Conservation (phyloP, 53 echinoderm and acorn worm genomes). For the Henricia sp. region DNA sequence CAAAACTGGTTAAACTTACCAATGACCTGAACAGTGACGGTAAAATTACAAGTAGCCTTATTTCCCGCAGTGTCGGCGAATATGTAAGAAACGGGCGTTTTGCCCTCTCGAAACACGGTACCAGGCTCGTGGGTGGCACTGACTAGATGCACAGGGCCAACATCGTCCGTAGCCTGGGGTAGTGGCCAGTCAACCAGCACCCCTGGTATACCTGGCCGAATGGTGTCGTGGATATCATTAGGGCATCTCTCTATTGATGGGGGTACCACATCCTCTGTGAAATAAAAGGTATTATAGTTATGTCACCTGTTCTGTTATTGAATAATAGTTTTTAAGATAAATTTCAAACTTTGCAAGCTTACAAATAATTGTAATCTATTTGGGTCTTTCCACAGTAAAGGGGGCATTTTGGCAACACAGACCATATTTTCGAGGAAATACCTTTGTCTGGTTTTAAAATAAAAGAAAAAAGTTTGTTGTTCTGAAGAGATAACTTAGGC, state of each 20-base stretch:
- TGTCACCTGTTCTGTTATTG: no score
- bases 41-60: slow-evolving; percentile 40
- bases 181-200: slow-evolving; percentile 3
- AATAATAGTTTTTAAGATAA: neutral
- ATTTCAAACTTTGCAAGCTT: no score
- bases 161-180: slow-evolving; percentile 33
- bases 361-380: no score
- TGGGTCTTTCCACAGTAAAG: no score
- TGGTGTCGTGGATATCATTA: slow-evolving; percentile 20
- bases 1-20: neutral
- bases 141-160: slow-evolving; percentile 5
- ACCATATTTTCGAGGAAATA: no score
- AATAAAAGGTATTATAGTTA: neutral
- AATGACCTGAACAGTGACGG: slow-evolving; percentile 41
- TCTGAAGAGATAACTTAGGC: no score
- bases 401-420: no score
- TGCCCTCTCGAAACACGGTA: slow-evolving; percentile 19
- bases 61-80: slow-evolving; percentile 47
- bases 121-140: slow-evolving; percentile 23
- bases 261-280: slow-evolving; percentile 16
- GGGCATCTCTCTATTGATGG: slow-evolving; percentile 39
- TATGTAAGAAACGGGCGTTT: slow-evolving; percentile 21
- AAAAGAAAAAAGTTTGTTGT: no score
- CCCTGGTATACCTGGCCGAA: slow-evolving; percentile 11
- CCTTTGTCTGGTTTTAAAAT: no score